phyloP scores from a whole-genome alignment of 2,797 vertebrate species.

The Anguilla anguilla region DNA sequence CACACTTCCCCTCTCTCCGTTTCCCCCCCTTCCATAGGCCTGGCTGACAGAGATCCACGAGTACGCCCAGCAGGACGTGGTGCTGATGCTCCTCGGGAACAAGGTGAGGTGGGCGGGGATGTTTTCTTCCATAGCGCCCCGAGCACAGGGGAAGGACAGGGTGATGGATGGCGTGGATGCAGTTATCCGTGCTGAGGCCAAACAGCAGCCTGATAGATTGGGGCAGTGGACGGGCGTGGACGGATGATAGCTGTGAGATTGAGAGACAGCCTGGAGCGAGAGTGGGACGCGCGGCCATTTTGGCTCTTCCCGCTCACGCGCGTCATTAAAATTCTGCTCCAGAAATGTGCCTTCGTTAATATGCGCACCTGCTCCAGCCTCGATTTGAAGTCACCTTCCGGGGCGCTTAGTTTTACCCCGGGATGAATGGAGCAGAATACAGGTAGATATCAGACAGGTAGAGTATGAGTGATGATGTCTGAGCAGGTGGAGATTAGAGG shows the following conservation, averaged over 20 bases:
- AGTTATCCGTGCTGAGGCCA: not conserved
- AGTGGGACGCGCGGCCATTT: too few species aligned
- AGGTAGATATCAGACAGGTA: not conserved
- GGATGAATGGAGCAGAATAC: not conserved
- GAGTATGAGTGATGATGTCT: not conserved
- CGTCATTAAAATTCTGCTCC: not conserved
- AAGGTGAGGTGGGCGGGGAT: conserved; percentile 76
- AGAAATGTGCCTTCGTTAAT: not conserved
- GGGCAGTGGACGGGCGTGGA: not conserved
- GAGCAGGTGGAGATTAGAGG: not conserved
- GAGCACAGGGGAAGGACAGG: not conserved
- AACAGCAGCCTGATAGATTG: not conserved
- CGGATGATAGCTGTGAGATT: not conserved
- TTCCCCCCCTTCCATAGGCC: conserved; percentile 68
- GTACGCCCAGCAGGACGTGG: conserved; percentile 89
- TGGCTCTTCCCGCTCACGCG: not conserved
- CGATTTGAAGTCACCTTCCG: not conserved
- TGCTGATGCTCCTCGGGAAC: conserved; percentile 94
- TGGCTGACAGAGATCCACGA: conserved; percentile 95
- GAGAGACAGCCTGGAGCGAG: not conserved
- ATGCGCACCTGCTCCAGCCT: not conserved
- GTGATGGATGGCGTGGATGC: not conserved
- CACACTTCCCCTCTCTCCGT: not conserved
- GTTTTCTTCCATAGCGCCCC: not conserved
- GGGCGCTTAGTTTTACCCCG: not conserved